A percentile compares a stretch with the other conserved stretches of the same genome.
Evolutionary conservation across 2,888 invertebrate genomes (phyloP).

Genomic region (Ellobium chinense): DNA sequence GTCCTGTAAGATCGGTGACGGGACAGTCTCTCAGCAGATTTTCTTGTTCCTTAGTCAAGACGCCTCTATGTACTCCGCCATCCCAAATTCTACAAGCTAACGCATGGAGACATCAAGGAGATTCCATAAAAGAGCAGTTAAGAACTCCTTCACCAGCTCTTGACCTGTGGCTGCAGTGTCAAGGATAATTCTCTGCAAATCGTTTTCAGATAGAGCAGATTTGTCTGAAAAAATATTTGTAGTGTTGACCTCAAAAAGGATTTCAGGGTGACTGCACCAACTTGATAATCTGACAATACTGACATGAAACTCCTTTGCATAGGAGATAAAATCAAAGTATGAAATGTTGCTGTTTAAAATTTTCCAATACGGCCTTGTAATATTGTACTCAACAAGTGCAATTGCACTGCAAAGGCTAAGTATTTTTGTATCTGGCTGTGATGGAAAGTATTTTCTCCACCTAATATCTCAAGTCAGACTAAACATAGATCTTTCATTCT

Average conservation of each 20-base stretch:
- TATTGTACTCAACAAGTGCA: background rate
- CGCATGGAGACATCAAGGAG: background rate
- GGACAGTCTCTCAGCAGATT: background rate
- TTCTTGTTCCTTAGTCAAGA: background rate
- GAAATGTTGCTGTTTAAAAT: background rate
- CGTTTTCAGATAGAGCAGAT: background rate
- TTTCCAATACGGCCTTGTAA: slow-evolving; percentile 20
- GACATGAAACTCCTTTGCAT: background rate
- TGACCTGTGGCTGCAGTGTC: background rate
- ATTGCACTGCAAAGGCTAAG: background rate
- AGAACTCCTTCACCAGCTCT: too few relatives aligned
- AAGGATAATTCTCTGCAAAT: background rate
- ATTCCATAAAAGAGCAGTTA: background rate
- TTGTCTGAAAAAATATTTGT: background rate
- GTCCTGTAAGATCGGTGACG: background rate
- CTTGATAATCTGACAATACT: background rate
- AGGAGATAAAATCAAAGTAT: background rate
- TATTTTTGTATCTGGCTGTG: too few relatives aligned
- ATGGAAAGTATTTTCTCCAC: too few relatives aligned
- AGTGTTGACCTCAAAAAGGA: background rate
- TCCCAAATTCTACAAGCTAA: slow-evolving; percentile 5
- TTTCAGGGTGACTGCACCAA: background rate
- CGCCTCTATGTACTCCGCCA: background rate
- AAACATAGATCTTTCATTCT: too few relatives aligned
- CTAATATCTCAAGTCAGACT: too few relatives aligned